Evolutionary conservation across 2,888 invertebrate species (phyloP), one percentile per base, ranked within the genome.

Genomic region (Trachelus troglodyta): DNA sequence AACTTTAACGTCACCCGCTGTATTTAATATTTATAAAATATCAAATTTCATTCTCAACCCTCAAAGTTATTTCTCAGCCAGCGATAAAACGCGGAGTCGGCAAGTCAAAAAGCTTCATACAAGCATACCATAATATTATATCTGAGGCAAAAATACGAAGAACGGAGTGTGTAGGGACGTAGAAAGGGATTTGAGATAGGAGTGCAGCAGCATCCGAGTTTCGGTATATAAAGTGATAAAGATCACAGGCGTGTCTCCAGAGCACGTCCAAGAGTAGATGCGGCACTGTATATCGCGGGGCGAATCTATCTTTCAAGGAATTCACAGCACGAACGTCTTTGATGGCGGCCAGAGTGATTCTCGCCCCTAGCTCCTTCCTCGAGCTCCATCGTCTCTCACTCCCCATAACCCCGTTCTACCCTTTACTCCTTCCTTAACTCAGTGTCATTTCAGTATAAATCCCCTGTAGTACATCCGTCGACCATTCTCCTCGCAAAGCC

Each of bases 321-420:
- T 90, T 90, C 90, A 78, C 85, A 82, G 85, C 90, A 90, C 89
- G 89, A 89, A 88, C 89, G 86, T 87, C 89, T 90, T 88, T 88
- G 90, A 90, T 89, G 90, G 88, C 84, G 83, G 83, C 81, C 82
- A 84, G 88, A 88, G 89, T 89, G 89, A 89, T 89, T 90, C 87
- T 85, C 87, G 85, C 82, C 83, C 80, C 73, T 40, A 15, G 37
- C 76, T n/a, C 4, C 37, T 34, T 34, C 74, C 23, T 35, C 74
- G 33, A 37, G 35, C 23, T 56, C 23, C 6, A 11, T 1, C 76
- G 73, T 82, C 80, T 81, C 81, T 82, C 83, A 82, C 81, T 79
- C 77, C 78, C 80, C 79, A 78, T 83, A 83, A 83, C 82, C 78
- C 81, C 79, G 79, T 80, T 81, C 81, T 37, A 78, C 81, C 79